Evolutionary conservation across 2,797 vertebrate genomes (phyloP).

Genomic region (Mormyrus proboscirostris): DNA sequence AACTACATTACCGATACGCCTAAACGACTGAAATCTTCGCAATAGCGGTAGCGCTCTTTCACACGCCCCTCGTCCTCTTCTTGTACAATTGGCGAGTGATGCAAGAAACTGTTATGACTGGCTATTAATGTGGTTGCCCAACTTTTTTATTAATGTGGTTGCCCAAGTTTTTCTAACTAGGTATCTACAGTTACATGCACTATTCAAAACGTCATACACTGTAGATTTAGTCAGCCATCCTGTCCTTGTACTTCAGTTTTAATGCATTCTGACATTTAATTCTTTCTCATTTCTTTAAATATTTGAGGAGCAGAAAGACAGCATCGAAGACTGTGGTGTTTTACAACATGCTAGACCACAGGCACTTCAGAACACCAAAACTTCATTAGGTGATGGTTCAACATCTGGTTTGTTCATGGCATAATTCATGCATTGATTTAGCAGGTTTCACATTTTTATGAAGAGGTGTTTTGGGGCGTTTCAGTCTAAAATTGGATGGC

Average conservation of each 20-base stretch:
- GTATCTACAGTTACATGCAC: background rate
- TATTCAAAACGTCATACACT: background rate
- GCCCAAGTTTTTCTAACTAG: background rate
- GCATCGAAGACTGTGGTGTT: background rate
- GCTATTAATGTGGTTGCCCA: background rate
- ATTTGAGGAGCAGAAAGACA: too few relatives aligned
- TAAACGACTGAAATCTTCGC: background rate
- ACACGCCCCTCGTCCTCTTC: background rate
- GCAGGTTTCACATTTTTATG: background rate
- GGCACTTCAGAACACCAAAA: background rate
- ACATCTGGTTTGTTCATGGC: background rate
- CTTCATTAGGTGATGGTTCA: background rate
- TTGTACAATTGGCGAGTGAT: background rate
- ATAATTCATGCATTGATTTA: background rate
- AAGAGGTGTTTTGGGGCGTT: too few relatives aligned
- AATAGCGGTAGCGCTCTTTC: background rate
- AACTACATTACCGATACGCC: background rate
- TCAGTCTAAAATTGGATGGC: too few relatives aligned
- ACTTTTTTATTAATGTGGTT: background rate
- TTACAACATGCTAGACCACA: background rate
- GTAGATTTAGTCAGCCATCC: background rate
- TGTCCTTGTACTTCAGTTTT: background rate
- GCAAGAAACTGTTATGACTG: background rate
- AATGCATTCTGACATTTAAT: background rate
- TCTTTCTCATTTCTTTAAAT: background rate